Conservation (phyloP, 2,888 invertebrate species). For the Aphodius sticticus region DNA sequence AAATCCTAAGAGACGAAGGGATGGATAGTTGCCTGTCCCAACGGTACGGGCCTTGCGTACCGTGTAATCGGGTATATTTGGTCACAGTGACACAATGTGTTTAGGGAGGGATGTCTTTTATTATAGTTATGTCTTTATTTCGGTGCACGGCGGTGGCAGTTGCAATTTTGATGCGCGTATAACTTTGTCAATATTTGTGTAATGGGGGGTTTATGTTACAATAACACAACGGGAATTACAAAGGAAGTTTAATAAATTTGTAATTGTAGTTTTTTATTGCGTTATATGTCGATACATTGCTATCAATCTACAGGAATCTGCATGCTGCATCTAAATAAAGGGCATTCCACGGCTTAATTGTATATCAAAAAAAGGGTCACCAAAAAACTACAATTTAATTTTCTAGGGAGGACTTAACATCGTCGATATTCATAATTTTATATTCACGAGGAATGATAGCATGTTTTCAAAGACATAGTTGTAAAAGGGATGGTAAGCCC, state of each 20-base stretch:
- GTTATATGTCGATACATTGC: too few species aligned
- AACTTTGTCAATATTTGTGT: constrained; percentile 4
- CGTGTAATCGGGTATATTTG: background rate
- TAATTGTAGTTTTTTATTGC: too few species aligned
- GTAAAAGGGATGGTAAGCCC: too few species aligned
- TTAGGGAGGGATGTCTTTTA: background rate
- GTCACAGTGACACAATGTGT: background rate
- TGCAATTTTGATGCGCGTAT: background rate
- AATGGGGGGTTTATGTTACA: background rate
- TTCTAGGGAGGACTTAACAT: too few species aligned
- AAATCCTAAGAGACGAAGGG: background rate
- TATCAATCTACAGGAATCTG: too few species aligned
- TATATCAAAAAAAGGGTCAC: too few species aligned
- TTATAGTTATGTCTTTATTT: background rate
- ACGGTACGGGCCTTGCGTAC: background rate
- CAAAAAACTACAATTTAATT: too few species aligned
- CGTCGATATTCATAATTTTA: too few species aligned
- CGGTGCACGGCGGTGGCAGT: background rate
- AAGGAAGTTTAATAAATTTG: background rate
- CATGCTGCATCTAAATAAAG: too few species aligned
- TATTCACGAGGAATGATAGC: too few species aligned
- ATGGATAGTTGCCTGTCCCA: background rate
- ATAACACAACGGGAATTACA: background rate
- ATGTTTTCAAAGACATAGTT: too few species aligned
- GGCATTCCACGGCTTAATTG: too few species aligned